phyloP scores from a whole-genome alignment of 2,113 vertebrate species.

The Raphicerus campestris region DNA sequence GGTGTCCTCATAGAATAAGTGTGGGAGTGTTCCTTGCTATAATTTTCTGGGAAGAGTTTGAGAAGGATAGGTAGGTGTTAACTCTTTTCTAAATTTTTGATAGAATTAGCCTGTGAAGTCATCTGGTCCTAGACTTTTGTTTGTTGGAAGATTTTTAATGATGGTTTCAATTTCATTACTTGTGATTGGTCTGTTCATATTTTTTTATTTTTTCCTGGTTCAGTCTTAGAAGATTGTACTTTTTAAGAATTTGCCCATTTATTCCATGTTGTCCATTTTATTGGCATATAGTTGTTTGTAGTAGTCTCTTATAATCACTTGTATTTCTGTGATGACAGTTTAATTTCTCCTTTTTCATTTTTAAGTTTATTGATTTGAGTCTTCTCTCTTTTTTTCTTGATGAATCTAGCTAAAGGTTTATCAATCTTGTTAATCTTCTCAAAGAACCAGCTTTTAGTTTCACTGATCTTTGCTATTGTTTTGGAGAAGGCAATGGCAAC shows the following conservation, averaged over 20 bases:
- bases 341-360: not conserved
- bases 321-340: not conserved
- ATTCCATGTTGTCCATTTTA: not conserved
- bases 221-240: not conserved
- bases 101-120: not conserved
- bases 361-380: not conserved
- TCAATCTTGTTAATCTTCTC: not conserved
- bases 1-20: not conserved
- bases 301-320: not conserved
- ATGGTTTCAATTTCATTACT: not conserved
- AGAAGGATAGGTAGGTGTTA: not conserved
- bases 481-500: no score
- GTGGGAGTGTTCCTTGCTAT: not conserved
- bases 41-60: not conserved
- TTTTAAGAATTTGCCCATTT: not conserved
- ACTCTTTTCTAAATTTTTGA: not conserved
- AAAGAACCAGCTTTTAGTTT: not conserved
- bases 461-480: not conserved
- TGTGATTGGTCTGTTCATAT: not conserved
- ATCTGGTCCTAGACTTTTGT: not conserved
- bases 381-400: not conserved
- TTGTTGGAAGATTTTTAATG: not conserved
- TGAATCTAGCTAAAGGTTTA: not conserved
- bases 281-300: not conserved
- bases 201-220: not conserved